Conservation (phyloP, 2,113 vertebrate species). For the Aramus guarauna region DNA sequence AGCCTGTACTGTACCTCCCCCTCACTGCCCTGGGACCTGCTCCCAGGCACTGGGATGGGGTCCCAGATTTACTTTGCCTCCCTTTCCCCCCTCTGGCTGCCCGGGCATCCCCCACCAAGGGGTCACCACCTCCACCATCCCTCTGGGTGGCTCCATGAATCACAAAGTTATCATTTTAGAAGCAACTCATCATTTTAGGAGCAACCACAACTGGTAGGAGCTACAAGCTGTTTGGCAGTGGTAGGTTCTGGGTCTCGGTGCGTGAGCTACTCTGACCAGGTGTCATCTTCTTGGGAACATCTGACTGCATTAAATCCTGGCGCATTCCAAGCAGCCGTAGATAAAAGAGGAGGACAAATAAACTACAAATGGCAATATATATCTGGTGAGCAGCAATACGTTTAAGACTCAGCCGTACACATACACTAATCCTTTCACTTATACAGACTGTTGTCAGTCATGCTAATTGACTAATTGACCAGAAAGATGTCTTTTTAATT, state of each 20-base stretch:
- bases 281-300: not conserved
- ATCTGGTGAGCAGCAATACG: not conserved
- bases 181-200: not conserved
- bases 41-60: not conserved
- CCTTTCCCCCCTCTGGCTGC: rapidly evolving
- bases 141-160: not conserved
- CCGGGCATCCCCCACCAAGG: rapidly evolving
- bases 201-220: not conserved
- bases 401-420: not conserved
- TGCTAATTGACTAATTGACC: not conserved
- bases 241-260: not conserved
- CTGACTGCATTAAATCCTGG: not conserved
- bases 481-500: not conserved
- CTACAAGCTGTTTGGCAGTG: not conserved
- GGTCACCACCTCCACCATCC: not conserved
- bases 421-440: not conserved
- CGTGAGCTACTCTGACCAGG: not conserved
- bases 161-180: not conserved
- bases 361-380: not conserved
- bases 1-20: not conserved
- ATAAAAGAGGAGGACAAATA: not conserved
- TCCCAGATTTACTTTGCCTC: not conserved
- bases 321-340: not conserved
- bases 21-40: not conserved
- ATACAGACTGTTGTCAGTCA: not conserved